These are phyloP conservation scores for Halesus radiatus DNA, from an alignment of 1,140 invertebrate genomes.

Conservation along the genomic window DNA sequence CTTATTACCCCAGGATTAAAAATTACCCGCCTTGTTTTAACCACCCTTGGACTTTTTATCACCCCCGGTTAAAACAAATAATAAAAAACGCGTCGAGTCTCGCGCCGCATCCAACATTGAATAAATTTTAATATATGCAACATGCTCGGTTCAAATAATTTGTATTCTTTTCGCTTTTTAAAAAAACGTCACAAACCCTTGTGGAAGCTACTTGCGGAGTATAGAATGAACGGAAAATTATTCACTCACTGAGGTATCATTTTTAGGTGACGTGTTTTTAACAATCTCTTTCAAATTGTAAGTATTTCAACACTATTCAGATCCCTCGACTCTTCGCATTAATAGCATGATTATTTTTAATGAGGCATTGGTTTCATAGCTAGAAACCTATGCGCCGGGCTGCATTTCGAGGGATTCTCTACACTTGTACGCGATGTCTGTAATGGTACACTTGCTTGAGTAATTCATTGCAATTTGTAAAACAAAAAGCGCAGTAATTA, in stretches of 20 bases:
- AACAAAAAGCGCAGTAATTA: no score
- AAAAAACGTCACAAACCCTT: neutral
- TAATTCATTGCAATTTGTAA: no score
- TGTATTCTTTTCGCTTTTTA: slow-evolving; percentile 38
- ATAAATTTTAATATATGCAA: slow-evolving; percentile 42
- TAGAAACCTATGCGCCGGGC: neutral
- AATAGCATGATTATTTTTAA: slow-evolving; percentile 32
- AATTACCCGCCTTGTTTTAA: slow-evolving; percentile 15
- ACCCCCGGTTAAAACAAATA: slow-evolving; percentile 31
- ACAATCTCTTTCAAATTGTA: neutral
- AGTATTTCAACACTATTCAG: slow-evolving; percentile 13
- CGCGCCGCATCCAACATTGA: slow-evolving; percentile 20
- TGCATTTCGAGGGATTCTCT: no score
- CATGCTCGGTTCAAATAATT: slow-evolving; percentile 28
- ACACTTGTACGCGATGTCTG: no score
- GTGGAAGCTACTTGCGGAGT: neutral
- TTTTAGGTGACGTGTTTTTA: neutral
- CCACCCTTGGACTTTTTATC: neutral
- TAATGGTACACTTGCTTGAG: no score
- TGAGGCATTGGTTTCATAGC: slow-evolving; percentile 4
- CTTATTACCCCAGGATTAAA: slow-evolving; percentile 31
- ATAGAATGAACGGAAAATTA: slow-evolving; percentile 13
- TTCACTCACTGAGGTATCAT: neutral
- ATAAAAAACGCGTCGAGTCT: slow-evolving; percentile 33
- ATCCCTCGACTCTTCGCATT: neutral